A percentile compares a stretch with the other conserved stretches of the same genome.
These are phyloP conservation scores for Streptopelia turtur DNA, from an alignment of 2,797 vertebrate species.

Conservation along the genomic window DNA sequence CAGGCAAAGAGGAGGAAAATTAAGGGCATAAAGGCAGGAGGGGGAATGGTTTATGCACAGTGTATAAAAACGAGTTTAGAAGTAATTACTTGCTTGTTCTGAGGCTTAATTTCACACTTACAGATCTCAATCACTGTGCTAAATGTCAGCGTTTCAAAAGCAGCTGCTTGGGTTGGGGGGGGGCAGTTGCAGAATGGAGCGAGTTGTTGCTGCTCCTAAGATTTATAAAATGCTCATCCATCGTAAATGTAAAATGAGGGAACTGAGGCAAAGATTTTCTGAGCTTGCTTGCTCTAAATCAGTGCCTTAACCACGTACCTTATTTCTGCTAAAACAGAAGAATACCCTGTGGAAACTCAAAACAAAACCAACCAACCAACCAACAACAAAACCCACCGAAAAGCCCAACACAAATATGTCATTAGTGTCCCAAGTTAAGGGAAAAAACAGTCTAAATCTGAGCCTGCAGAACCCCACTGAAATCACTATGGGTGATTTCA, in stretches of 20 bases:
- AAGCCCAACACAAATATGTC: not conserved
- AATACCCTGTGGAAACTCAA: not conserved
- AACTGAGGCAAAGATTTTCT: not conserved
- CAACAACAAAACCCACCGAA: not conserved
- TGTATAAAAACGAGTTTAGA: not conserved
- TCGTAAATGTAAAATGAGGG: not conserved
- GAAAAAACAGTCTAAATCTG: not conserved
- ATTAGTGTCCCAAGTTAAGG: not conserved
- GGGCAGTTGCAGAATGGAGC: not conserved
- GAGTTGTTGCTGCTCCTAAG: not conserved
- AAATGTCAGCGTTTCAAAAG: not conserved
- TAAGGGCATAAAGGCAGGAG: not conserved
- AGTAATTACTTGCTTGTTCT: not conserved
- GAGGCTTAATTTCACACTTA: not conserved
- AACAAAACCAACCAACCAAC: not conserved
- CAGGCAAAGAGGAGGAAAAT: not conserved
- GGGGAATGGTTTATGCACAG: not conserved
- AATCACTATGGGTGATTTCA: constrained; percentile 6
- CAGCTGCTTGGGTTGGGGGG: not conserved
- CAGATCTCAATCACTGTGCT: not conserved
- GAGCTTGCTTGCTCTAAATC: not conserved
- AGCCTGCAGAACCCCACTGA: not conserved
- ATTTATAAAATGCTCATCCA: not conserved
- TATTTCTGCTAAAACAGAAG: not conserved
- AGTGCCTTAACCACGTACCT: not conserved